Conservation (phyloP, 2,113 vertebrate species). For the Mus spicilegus region DNA sequence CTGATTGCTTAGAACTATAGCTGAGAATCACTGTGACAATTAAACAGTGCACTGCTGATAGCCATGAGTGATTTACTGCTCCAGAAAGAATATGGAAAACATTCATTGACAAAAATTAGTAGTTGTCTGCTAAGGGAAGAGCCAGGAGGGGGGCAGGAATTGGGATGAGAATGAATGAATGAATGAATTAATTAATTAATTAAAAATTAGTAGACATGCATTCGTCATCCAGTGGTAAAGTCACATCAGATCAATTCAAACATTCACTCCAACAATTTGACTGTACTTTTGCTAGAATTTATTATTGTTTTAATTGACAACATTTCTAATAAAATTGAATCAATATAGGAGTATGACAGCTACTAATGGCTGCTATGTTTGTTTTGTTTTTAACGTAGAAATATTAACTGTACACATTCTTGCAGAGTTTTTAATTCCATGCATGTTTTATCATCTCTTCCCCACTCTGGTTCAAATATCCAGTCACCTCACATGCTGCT, state of each 20-base stretch:
- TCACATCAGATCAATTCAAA: neutral
- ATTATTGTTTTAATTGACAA: constrained; percentile 23
- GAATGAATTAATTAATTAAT: too few relatives aligned
- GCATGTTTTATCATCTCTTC: neutral
- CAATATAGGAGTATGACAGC: neutral
- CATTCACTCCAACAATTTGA: neutral
- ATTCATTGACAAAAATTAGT: neutral
- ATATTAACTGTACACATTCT: neutral
- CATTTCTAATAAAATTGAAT: constrained; percentile 48
- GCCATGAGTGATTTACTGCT: neutral
- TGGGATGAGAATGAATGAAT: too few relatives aligned
- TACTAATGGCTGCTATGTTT: neutral
- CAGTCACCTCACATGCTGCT: constrained; percentile 59
- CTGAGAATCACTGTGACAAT: neutral
- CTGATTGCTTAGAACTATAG: neutral
- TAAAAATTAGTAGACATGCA: neutral
- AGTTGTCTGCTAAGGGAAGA: neutral
- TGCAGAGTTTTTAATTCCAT: constrained; percentile 31
- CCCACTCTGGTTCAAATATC: constrained; percentile 9
- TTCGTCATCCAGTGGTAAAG: neutral
- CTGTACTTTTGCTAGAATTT: neutral
- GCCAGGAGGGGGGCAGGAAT: too few relatives aligned
- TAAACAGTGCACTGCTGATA: neutral
- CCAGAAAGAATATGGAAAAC: neutral
- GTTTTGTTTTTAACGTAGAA: neutral